phyloP scores from a whole-genome alignment of 2,797 vertebrate species.

The Notoglanidium macrostoma region DNA sequence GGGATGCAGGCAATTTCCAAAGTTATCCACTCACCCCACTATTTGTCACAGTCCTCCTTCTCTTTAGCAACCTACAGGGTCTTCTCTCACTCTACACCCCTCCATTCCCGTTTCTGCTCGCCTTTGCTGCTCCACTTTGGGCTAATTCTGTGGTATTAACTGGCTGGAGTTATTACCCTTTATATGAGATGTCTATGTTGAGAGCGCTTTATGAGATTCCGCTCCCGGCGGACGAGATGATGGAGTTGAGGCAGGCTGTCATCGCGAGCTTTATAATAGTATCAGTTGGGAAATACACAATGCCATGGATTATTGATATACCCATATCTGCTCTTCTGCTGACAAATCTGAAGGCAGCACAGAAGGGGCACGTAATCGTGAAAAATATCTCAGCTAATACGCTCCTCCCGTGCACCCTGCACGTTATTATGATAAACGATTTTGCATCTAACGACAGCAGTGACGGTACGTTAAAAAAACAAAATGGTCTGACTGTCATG shows the following conservation, averaged over 20 bases:
- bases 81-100: constrained; percentile 22
- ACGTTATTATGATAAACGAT: constrained; percentile 68
- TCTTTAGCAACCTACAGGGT: constrained; percentile 44
- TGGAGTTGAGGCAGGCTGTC: constrained; percentile 87
- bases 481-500: constrained; percentile 1
- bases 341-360: constrained; percentile 85
- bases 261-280: constrained; percentile 86
- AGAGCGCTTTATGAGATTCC: constrained; percentile 94
- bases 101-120: constrained; percentile 58
- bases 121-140: constrained; percentile 76
- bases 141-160: constrained; percentile 83
- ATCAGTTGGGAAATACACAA: constrained; percentile 89
- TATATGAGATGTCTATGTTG: constrained; percentile 88
- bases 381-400: constrained; percentile 83
- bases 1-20: not conserved
- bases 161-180: constrained; percentile 89
- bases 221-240: constrained; percentile 86
- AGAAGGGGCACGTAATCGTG: constrained; percentile 82
- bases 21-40: constrained; percentile 19
- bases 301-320: constrained; percentile 94
- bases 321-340: constrained; percentile 86
- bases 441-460: constrained; percentile 65
- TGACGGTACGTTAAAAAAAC: constrained; percentile 46
- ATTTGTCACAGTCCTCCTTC: constrained; percentile 56
- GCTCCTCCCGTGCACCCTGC: constrained; percentile 53